These are phyloP conservation scores for Drosophila guanche DNA, from an alignment of 1,140 invertebrate species.

Conservation along the genomic window DNA sequence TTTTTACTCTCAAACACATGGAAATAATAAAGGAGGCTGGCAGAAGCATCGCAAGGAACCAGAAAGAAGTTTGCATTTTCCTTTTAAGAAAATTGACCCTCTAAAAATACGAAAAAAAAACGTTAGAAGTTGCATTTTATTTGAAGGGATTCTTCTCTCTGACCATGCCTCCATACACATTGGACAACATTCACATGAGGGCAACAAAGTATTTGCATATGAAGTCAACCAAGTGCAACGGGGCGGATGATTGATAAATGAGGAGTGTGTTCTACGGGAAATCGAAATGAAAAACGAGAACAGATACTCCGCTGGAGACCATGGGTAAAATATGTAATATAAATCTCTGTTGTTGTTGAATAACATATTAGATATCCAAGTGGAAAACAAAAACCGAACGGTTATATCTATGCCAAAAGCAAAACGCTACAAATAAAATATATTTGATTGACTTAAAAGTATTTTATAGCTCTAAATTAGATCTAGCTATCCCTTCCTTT, in stretches of 20 bases:
- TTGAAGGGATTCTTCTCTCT: constrained; percentile 21
- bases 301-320: neutral
- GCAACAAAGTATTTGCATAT: constrained; percentile 48
- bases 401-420: no score
- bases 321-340: neutral
- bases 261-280: neutral
- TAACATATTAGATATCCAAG: neutral
- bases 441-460: no score
- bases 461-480: neutral
- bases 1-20: constrained; percentile 30
- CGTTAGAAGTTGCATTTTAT: constrained; percentile 28
- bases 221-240: constrained; percentile 55
- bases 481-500: neutral
- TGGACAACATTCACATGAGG: constrained; percentile 23
- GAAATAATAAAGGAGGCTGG: constrained; percentile 29
- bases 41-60: constrained; percentile 9
- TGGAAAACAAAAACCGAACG: neutral
- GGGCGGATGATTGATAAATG: constrained; percentile 66
- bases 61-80: constrained; percentile 27
- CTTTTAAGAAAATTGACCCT: constrained; percentile 42
- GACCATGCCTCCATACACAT: constrained; percentile 10
- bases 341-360: neutral
- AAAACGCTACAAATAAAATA: no score
- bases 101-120: constrained; percentile 17
- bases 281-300: neutral